Percentiles rank a stretch among this genome's conserved stretches.
Conservation (phyloP, 2,797 vertebrate species). For the Poeciliopsis infans region DNA sequence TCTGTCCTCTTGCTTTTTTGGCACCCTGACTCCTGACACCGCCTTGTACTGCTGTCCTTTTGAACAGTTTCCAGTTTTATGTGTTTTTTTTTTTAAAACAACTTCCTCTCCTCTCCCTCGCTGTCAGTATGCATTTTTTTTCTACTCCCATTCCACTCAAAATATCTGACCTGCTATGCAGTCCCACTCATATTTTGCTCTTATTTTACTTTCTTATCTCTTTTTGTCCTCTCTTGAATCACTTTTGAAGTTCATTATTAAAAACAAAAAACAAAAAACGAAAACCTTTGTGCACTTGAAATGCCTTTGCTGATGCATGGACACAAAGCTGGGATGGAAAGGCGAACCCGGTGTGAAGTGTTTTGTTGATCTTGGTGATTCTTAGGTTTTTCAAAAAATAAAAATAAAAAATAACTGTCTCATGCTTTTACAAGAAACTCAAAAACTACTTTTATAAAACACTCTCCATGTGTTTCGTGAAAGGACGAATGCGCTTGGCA, state of each 20-base stretch:
- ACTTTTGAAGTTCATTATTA: neutral
- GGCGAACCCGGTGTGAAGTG: neutral
- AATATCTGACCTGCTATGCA: slow-evolving; percentile 5
- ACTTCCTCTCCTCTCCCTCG: neutral
- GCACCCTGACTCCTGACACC: neutral
- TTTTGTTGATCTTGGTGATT: neutral
- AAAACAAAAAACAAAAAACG: neutral
- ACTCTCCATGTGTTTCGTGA: neutral
- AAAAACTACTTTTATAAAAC: neutral
- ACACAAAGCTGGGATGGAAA: neutral
- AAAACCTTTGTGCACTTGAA: neutral
- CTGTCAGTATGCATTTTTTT: neutral
- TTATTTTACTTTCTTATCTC: neutral
- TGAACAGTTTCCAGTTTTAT: neutral
- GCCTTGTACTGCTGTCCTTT: slow-evolving; percentile 16
- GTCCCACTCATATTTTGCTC: neutral
- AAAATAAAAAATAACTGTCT: neutral
- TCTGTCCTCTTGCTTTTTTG: slow-evolving; percentile 10
- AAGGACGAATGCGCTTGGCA: neutral
- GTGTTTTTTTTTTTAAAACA: neutral
- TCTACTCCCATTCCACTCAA: neutral
- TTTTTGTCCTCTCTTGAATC: neutral
- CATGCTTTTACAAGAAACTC: neutral
- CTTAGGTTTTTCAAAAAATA: neutral
- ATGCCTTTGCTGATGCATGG: neutral